These are phyloP conservation scores for Hydrochoerus hydrochaeris DNA, from an alignment of 2,113 vertebrate genomes.

Conservation along the genomic window DNA sequence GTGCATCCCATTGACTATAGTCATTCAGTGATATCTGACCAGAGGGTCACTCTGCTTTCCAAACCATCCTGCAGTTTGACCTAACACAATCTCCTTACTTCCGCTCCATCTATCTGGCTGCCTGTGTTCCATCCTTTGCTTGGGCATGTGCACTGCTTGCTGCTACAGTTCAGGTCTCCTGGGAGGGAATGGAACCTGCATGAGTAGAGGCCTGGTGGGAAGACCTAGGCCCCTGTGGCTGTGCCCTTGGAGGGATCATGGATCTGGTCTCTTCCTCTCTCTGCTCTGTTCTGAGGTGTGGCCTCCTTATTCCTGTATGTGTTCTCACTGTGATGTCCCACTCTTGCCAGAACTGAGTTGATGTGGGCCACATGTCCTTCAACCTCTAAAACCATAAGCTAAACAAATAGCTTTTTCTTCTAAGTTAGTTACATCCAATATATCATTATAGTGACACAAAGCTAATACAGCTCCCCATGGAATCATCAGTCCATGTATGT, in stretches of 20 bases:
- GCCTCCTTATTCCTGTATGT: not conserved
- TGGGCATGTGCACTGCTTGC: not conserved
- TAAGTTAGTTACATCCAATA: not conserved
- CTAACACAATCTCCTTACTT: not conserved
- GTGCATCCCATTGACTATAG: not conserved
- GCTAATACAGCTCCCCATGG: not conserved
- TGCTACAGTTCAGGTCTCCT: not conserved
- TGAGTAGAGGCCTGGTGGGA: not conserved
- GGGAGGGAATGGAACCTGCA: not conserved
- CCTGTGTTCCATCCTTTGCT: not conserved
- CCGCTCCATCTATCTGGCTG: not conserved
- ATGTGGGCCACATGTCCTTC: not conserved
- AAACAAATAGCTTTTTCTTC: not conserved
- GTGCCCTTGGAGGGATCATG: not conserved
- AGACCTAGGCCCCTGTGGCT: fast-evolving
- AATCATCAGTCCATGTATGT: no score
- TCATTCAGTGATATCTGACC: not conserved
- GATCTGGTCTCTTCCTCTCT: no score
- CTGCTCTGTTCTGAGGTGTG: not conserved
- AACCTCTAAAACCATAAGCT: not conserved
- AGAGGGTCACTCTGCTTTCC: not conserved
- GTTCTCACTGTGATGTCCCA: not conserved
- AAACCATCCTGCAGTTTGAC: not conserved
- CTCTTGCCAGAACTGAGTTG: not conserved
- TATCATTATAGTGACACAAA: not conserved